phyloP scores from a whole-genome alignment of 1,140 invertebrate genomes.

The Formica exsecta region DNA sequence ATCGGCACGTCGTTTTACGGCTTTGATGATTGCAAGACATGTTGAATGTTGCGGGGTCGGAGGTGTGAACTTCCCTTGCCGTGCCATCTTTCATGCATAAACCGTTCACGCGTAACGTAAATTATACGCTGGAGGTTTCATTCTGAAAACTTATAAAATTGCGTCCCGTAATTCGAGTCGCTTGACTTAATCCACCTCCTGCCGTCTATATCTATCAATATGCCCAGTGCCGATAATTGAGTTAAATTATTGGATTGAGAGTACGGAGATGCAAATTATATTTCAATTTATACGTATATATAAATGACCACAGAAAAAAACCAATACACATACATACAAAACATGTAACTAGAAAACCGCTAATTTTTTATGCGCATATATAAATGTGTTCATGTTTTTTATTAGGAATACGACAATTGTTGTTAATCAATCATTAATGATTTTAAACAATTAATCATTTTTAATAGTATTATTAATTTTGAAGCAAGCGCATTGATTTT shows the following conservation, averaged over 20 bases:
- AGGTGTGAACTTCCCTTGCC: constrained; percentile 17
- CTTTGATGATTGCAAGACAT: constrained; percentile 37
- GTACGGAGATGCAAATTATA: constrained; percentile 74
- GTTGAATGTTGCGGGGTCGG: constrained; percentile 26
- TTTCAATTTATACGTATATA: constrained; percentile 74
- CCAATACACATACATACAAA: constrained; percentile 35
- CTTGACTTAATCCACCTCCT: constrained; percentile 24
- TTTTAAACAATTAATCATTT: constrained; percentile 52
- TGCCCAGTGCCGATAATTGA: constrained; percentile 74
- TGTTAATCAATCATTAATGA: constrained; percentile 46
- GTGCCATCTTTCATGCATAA: constrained; percentile 12
- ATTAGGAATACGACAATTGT: neutral
- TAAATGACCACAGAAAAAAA: constrained; percentile 67
- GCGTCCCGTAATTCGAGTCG: constrained; percentile 36
- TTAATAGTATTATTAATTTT: constrained; percentile 45
- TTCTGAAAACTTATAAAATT: neutral
- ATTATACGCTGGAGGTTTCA: constrained; percentile 1
- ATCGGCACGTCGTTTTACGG: constrained; percentile 48
- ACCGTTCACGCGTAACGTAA: constrained; percentile 6
- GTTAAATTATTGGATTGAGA: constrained; percentile 78
- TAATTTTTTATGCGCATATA: neutral
- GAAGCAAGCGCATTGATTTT: neutral
- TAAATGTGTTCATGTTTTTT: constrained; percentile 9
- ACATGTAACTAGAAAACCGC: neutral
- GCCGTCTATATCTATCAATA: constrained; percentile 47